Percentiles rank a stretch among this genome's conserved stretches.
Conservation (phyloP, 2,113 vertebrate species). For the Cynocephalus volans region DNA sequence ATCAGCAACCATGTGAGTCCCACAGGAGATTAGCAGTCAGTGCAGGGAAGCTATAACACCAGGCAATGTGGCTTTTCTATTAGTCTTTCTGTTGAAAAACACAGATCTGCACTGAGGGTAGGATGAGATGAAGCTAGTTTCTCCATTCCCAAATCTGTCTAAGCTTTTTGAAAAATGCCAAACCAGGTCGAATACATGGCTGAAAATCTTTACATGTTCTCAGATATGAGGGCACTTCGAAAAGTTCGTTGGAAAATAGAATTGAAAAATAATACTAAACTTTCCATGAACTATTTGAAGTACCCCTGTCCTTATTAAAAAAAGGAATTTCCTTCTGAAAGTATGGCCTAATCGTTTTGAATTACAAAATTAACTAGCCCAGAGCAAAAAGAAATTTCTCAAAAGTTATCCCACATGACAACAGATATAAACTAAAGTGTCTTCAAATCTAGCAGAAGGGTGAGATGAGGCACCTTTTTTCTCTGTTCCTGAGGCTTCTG, state of each 20-base stretch:
- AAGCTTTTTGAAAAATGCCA: not conserved
- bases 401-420: not conserved
- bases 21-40: not conserved
- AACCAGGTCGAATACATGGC: not conserved
- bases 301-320: not conserved
- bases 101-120: not conserved
- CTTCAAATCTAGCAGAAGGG: not conserved
- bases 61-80: not conserved
- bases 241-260: too few relatives aligned
- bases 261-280: too few relatives aligned
- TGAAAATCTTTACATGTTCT: not conserved
- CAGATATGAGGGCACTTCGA: not conserved
- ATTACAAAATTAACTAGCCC: not conserved
- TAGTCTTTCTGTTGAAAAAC: not conserved
- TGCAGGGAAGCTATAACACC: not conserved
- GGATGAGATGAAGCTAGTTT: not conserved
- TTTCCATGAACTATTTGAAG: too few relatives aligned
- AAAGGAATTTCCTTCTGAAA: slow-evolving; percentile 28
- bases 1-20: not conserved
- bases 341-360: not conserved
- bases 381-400: slow-evolving; percentile 37
- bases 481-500: not conserved
- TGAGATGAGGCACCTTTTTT: fast-evolving
- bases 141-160: not conserved
- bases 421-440: not conserved